phyloP scores from a whole-genome alignment of 2,888 invertebrate genomes.

The Drosophila neutralis region DNA sequence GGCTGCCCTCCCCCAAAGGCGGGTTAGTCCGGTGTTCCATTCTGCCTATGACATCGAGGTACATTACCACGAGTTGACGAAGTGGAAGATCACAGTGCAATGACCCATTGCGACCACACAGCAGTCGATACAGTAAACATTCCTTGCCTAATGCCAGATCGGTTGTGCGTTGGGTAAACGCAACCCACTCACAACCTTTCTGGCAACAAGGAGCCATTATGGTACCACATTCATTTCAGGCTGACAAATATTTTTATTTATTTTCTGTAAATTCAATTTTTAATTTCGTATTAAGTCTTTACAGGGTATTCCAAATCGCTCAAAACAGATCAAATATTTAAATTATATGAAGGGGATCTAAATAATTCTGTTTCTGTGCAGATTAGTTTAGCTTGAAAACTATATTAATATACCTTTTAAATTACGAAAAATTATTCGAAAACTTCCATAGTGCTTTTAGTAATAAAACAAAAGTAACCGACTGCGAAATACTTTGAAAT shows the following conservation, averaged over 20 bases:
- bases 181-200: not conserved
- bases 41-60: slow-evolving; percentile 77
- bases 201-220: slow-evolving; percentile 9
- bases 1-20: not conserved
- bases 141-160: slow-evolving; percentile 5
- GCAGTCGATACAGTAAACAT: slow-evolving; percentile 43
- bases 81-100: slow-evolving; percentile 82
- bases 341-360: not conserved
- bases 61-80: slow-evolving; percentile 65
- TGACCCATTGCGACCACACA: slow-evolving; percentile 76
- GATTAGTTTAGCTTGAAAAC: not conserved
- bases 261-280: not conserved
- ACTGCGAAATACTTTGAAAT: too few relatives aligned
- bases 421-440: not conserved
- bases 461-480: too few relatives aligned
- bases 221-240: slow-evolving; percentile 13
- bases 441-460: not conserved
- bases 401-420: not conserved
- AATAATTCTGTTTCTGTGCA: not conserved
- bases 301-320: not conserved
- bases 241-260: not conserved
- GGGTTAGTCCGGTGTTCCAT: slow-evolving; percentile 15
- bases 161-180: not conserved
- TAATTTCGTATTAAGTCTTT: not conserved
- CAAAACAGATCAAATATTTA: not conserved